phyloP scores from a whole-genome alignment of 2,113 vertebrate species.

The Morone saxatilis region DNA sequence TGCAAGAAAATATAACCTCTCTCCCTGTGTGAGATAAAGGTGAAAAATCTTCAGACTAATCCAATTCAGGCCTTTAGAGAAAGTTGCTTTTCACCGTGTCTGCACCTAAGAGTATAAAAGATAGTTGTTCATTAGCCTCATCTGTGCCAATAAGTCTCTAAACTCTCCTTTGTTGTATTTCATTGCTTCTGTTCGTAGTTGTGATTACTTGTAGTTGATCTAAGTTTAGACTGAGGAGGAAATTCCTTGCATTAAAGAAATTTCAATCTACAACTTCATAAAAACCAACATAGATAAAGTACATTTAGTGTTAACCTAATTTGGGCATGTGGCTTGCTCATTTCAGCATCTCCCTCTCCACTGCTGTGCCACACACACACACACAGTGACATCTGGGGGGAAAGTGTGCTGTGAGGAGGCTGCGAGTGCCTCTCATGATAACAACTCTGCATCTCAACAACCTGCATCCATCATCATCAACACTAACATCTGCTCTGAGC shows the following conservation, averaged over 20 bases:
- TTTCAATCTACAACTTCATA: conserved; percentile 30
- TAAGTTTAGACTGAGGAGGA: conserved; percentile 3
- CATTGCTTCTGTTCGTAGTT: conserved; percentile 39
- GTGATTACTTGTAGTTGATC: conserved; percentile 36
- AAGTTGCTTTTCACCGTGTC: conserved; percentile 32
- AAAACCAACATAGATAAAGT: conserved; percentile 21
- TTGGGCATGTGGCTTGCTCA: conserved; percentile 47
- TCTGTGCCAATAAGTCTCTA: conserved; percentile 57
- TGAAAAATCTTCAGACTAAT: conserved; percentile 42
- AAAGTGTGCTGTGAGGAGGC: conserved; percentile 78
- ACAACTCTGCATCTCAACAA: conserved; percentile 84
- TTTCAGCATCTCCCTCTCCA: conserved; percentile 42
- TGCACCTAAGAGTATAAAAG: conserved; percentile 36
- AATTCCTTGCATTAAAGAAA: conserved; percentile 7
- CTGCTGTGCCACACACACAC: conserved; percentile 22
- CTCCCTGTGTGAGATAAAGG: conserved; percentile 16
- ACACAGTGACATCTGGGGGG: conserved; percentile 79
- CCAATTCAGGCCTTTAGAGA: conserved; percentile 43
- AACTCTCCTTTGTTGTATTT: conserved; percentile 48
- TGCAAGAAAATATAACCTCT: conserved; percentile 48
- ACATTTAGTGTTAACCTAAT: conserved; percentile 41
- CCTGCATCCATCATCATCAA: conserved; percentile 87
- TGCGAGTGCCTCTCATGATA: conserved; percentile 82
- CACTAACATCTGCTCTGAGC: conserved; percentile 86
- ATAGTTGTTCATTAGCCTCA: conserved; percentile 63